A percentile compares a stretch with the other conserved stretches of the same genome.
phyloP scores from a whole-genome alignment of 1,140 invertebrate species.

The Cydia strobilella region DNA sequence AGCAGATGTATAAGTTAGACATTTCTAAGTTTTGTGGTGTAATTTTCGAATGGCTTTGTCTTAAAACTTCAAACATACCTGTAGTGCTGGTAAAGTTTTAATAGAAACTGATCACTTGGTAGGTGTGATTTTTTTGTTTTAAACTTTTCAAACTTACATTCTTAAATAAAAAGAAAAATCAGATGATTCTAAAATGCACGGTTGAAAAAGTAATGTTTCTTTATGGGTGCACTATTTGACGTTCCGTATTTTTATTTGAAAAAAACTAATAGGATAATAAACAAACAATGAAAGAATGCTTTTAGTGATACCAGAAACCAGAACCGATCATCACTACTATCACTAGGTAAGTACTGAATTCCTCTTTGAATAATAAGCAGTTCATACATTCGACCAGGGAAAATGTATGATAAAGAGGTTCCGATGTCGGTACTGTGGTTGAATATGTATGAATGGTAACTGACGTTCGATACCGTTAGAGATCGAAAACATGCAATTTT shows the following conservation, averaged over 20 bases:
- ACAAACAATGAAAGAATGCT: too few relatives aligned
- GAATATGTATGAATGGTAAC: constrained; percentile 4
- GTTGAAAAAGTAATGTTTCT: too few relatives aligned
- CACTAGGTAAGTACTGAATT: too few relatives aligned
- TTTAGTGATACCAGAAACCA: too few relatives aligned
- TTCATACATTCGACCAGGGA: not conserved
- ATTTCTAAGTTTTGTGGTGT: not conserved
- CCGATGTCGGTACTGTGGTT: not conserved
- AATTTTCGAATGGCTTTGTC: not conserved
- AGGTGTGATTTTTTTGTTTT: too few relatives aligned
- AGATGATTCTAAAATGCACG: too few relatives aligned
- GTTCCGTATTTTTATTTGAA: too few relatives aligned
- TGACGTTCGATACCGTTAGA: not conserved
- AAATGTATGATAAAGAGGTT: constrained; percentile 8
- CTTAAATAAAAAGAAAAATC: too few relatives aligned
- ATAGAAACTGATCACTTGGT: not conserved
- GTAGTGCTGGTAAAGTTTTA: not conserved
- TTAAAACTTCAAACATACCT: not conserved
- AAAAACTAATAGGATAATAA: too few relatives aligned
- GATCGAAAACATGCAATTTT: not conserved
- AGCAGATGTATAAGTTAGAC: constrained; percentile 6
- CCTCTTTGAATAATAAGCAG: not conserved
- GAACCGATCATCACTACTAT: too few relatives aligned
- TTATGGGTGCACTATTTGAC: too few relatives aligned
- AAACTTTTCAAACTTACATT: too few relatives aligned